phyloP scores from a whole-genome alignment of 2,888 invertebrate genomes.

The Rhabditoides inermis region DNA sequence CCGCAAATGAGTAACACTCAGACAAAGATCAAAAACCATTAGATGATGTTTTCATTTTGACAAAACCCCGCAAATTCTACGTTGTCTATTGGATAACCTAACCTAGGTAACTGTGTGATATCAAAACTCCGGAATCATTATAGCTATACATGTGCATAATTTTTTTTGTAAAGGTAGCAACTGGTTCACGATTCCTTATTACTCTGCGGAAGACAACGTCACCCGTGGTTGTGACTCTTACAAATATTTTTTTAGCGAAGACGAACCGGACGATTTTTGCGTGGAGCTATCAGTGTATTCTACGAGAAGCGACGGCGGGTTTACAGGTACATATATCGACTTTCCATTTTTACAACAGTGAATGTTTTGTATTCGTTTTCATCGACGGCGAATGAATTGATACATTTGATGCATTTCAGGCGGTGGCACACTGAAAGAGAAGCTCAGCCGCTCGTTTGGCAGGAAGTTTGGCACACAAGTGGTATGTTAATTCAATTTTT shows the following conservation, averaged over 20 bases:
- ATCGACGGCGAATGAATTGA: neutral
- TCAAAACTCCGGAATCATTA: too few relatives aligned
- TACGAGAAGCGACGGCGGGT: constrained; percentile 25
- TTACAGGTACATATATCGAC: constrained; percentile 2
- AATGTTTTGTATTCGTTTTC: neutral
- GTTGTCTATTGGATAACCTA: too few relatives aligned
- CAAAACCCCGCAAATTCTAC: too few relatives aligned
- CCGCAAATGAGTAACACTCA: too few relatives aligned
- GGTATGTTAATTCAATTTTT: constrained; percentile 5
- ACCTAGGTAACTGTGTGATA: too few relatives aligned
- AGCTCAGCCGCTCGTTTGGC: constrained; percentile 29
- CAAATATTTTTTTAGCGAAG: constrained; percentile 15
- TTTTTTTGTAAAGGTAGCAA: too few relatives aligned
- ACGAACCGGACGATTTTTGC: constrained; percentile 29
- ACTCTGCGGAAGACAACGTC: too few relatives aligned
- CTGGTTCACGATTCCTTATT: too few relatives aligned
- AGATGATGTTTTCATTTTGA: too few relatives aligned
- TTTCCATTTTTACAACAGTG: neutral
- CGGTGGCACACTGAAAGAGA: constrained; percentile 25
- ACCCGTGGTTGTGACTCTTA: too few relatives aligned
- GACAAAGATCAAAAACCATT: too few relatives aligned
- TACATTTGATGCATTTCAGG: neutral
- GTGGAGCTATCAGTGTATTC: constrained; percentile 27
- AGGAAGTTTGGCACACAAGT: constrained; percentile 27
- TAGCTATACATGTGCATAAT: too few relatives aligned